Percentiles rank a stretch among this genome's conserved stretches.
Evolutionary conservation across 2,888 invertebrate species (phyloP).

Genomic region (Operophtera brumata): DNA sequence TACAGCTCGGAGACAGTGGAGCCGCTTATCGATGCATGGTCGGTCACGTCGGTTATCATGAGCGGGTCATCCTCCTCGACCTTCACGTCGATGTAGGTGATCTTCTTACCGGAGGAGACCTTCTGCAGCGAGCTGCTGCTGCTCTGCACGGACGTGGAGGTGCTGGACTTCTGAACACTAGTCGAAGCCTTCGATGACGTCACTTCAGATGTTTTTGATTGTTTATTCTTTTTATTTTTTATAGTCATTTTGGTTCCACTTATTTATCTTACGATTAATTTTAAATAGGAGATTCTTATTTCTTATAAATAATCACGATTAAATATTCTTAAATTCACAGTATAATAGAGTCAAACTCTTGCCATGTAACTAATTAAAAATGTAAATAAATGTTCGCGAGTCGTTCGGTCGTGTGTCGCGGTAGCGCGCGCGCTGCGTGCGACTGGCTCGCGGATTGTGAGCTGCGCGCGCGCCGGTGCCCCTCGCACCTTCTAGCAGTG

Average conservation of each 20-base stretch:
- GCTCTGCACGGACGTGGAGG: constrained; percentile 65
- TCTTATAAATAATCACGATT: constrained; percentile 49
- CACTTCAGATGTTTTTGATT: constrained; percentile 69
- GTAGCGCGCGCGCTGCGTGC: constrained; percentile 71
- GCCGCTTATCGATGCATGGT: constrained; percentile 71
- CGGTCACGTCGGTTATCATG: constrained; percentile 77
- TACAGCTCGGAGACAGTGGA: constrained; percentile 75
- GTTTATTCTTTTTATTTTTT: constrained; percentile 80
- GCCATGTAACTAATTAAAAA: constrained; percentile 59
- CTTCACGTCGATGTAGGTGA: constrained; percentile 77
- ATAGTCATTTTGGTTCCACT: constrained; percentile 77
- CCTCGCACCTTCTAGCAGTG: constrained; percentile 26
- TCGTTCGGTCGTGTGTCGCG: constrained; percentile 74
- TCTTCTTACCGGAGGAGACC: constrained; percentile 74
- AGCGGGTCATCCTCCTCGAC: constrained; percentile 78
- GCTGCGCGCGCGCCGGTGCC: constrained; percentile 45
- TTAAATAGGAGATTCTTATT: constrained; percentile 62
- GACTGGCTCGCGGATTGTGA: constrained; percentile 73
- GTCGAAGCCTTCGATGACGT: constrained; percentile 67
- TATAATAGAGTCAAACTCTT: constrained; percentile 59
- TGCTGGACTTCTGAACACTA: constrained; percentile 72
- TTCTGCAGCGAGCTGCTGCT: constrained; percentile 70
- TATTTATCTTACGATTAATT: constrained; percentile 39
- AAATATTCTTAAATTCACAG: constrained; percentile 64
- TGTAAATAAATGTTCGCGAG: constrained; percentile 63